Base-by-base conservation (phyloP, 2,113 vertebrate genomes). In the Elephantulus edwardii region DNA sequence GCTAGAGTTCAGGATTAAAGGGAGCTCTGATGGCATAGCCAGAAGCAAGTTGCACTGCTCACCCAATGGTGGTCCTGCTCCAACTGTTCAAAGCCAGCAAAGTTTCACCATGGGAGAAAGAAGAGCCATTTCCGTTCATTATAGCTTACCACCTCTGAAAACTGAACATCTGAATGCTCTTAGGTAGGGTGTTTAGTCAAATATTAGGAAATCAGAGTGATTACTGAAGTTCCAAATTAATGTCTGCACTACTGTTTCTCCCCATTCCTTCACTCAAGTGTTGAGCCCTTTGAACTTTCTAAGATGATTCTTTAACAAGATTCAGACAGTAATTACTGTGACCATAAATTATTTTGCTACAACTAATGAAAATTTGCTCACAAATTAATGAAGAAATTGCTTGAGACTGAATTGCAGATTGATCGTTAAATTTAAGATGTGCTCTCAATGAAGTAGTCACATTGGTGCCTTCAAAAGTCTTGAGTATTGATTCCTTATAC, bases 111-210 rank as follows among this genome's bases (percentile, higher is more conserved):
- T n/a, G n/a, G n/a, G n/a, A n/a, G n/a, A n/a, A n/a, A n/a, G n/a
- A n/a, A n/a, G n/a, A n/a, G n/a, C n/a, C 89, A 85, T 70, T 91
- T 91, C 54, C 76, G 50, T 46, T 89, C 87, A 87, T 77, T 88
- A 46, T 93, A 46, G 62, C 42, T 28, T 89, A 86, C n/a, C 26
- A 33, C 28, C n/a, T 84, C 78, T 42, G 82, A 79, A 85, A 89
- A 40, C 83, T 46, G 44, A 71, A 72, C 20, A 40, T 28, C 16
- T 13, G 12, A 60, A 2, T 52, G 72, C 7, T 76, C 33, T 56
- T 88, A 56, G 24, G 20, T 92, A 78, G 44, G 12, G 82, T 85
- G 44, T 84, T 9, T 46, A 83, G 76, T 71, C 54, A 72, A 77
- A 90, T 93, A 64, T 46, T 4, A 91, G 62, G 78, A 64, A 14